These are phyloP conservation scores for Crotophaga sulcirostris DNA, from an alignment of 2,113 vertebrate genomes.

Conservation along the genomic window DNA sequence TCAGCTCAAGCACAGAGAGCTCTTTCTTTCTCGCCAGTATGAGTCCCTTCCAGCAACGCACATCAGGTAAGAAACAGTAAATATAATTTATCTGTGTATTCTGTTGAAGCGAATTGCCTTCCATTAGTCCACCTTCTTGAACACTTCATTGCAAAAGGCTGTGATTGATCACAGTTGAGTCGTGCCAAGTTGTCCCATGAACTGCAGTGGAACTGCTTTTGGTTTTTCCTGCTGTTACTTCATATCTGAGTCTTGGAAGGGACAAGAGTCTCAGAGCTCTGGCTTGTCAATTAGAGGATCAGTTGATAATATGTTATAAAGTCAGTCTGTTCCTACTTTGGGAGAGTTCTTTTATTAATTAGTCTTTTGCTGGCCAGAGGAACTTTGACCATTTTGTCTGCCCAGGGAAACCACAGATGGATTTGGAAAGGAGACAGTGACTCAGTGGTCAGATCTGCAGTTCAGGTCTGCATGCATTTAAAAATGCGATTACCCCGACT, in stretches of 20 bases:
- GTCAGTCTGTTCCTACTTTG: background rate
- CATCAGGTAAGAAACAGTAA: slow-evolving; percentile 83
- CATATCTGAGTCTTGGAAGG: background rate
- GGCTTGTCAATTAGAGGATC: background rate
- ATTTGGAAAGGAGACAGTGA: background rate
- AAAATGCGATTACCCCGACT: background rate
- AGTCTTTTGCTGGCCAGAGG: background rate
- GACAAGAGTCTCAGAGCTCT: background rate
- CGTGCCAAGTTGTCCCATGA: background rate
- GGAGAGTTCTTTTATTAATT: background rate
- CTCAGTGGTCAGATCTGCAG: background rate
- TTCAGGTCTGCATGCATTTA: background rate
- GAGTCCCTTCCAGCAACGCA: slow-evolving; percentile 95
- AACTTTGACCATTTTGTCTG: background rate
- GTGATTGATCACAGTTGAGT: background rate
- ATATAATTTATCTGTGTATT: background rate
- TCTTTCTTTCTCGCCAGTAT: slow-evolving; percentile 95
- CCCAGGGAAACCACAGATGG: background rate
- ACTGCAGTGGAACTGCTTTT: background rate
- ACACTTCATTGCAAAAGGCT: background rate
- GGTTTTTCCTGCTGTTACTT: background rate
- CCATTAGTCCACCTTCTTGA: background rate
- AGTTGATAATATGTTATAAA: background rate
- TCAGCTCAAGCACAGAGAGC: slow-evolving; percentile 94
- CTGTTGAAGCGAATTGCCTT: background rate